These are phyloP conservation scores for Sparidentex hasta DNA, from an alignment of 2,797 vertebrate genomes.

Conservation along the genomic window DNA sequence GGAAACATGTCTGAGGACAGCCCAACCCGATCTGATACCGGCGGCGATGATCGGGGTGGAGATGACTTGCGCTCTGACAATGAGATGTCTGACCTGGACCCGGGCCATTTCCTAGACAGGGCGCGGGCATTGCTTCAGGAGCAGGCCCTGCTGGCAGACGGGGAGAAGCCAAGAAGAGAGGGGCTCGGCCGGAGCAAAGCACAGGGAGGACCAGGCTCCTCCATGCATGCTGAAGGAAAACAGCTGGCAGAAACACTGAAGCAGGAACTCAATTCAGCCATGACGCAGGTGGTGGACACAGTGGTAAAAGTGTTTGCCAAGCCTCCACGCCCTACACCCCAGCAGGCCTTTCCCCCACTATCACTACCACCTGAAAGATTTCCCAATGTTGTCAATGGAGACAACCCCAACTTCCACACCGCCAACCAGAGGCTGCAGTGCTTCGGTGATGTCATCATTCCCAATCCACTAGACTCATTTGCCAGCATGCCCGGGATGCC, in stretches of 20 bases:
- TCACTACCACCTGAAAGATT: conserved; percentile 94
- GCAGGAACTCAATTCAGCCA: conserved; percentile 97
- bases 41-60: conserved; percentile 83
- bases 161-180: conserved; percentile 91
- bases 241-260: conserved; percentile 97
- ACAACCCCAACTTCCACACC: conserved; percentile 97
- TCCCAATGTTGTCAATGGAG: conserved; percentile 88
- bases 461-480: conserved; percentile 95
- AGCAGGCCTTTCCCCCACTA: conserved; percentile 97
- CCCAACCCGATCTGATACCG: conserved; percentile 90
- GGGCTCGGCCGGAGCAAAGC: conserved; percentile 83
- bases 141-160: conserved; percentile 88
- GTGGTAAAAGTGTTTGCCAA: conserved; percentile 99
- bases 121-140: conserved; percentile 93
- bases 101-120: conserved; percentile 94
- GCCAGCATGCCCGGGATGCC: conserved; percentile 90
- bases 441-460: conserved; percentile 98
- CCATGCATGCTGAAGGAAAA: conserved; percentile 95
- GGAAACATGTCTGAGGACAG: conserved; percentile 98
- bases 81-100: conserved; percentile 95
- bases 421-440: conserved; percentile 97
- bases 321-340: conserved; percentile 93
- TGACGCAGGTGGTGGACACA: conserved; percentile 98
- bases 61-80: conserved; percentile 92
- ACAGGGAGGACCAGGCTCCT: conserved; percentile 83